Conservation (phyloP, 2,888 invertebrate genomes). For the Fissipunctia ypsillon region DNA sequence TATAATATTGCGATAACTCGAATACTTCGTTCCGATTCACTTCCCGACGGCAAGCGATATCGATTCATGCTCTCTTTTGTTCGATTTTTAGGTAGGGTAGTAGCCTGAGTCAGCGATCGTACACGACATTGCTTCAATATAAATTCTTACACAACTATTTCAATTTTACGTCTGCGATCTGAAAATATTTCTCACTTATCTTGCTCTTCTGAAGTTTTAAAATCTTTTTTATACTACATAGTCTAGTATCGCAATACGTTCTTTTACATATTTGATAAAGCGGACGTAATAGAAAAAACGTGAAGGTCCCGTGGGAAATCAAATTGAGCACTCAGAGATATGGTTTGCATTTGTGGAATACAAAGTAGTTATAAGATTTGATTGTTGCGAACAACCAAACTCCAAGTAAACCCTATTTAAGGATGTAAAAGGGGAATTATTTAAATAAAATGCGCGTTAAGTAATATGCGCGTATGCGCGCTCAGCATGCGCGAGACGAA, state of each 20-base stretch:
- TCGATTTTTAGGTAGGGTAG: slow-evolving; percentile 47
- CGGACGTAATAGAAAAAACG: slow-evolving; percentile 44
- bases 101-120: slow-evolving; percentile 48
- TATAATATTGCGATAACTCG: slow-evolving; percentile 72
- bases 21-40: slow-evolving; percentile 80
- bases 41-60: slow-evolving; percentile 72
- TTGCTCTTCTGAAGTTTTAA: slow-evolving; percentile 46
- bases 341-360: slow-evolving; percentile 48
- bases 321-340: slow-evolving; percentile 49
- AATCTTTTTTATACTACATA: slow-evolving; percentile 33
- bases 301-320: slow-evolving; percentile 53
- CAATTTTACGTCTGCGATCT: slow-evolving; percentile 56
- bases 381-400: slow-evolving; percentile 31
- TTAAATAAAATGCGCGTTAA: slow-evolving; percentile 39
- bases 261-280: slow-evolving; percentile 60
- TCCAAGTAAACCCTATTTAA: slow-evolving; percentile 20
- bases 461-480: slow-evolving; percentile 25
- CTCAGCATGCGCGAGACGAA: slow-evolving; percentile 64
- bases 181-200: slow-evolving; percentile 53
- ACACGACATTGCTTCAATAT: slow-evolving; percentile 55
- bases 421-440: slow-evolving; percentile 36
- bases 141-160: slow-evolving; percentile 64
- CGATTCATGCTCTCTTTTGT: slow-evolving; percentile 60
- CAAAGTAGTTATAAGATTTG: slow-evolving; percentile 39
- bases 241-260: slow-evolving; percentile 36